Evolutionary conservation across 2,113 vertebrate genomes (phyloP), one percentile per base, ranked within the genome.

Genomic region (Xiphias gladius): DNA sequence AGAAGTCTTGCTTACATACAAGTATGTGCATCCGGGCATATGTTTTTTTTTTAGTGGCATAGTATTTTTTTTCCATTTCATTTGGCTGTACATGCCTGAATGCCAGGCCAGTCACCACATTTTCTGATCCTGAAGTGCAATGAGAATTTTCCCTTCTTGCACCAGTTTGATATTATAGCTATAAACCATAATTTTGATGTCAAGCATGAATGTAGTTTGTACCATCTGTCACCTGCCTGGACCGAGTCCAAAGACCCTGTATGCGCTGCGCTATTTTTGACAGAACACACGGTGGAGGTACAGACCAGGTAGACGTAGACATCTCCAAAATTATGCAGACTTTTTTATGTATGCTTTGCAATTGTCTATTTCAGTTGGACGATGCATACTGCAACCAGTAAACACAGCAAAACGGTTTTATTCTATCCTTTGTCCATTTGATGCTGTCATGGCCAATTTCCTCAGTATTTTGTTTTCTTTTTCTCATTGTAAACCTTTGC

Each of bases 151-250:
- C 59, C 61, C n/a, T 30, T 9, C 19, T 28, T 58, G 55, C n/a
- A n/a, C 19, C 28, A 32, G 58, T 61, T 32, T 37, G 61, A 63
- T 37, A 12, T 12, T 63, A 8, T 37, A 10, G 58, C 9, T 16
- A 30, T 28, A 7, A 3, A 35, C 50, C 37, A 30, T 32, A n/a
- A 43, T 37, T 66, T 37, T 65, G n/a, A 50, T 61, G 54, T 28
- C 10, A 10, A 37, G 43, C 11, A 1, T 28, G 1, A 37, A 20
- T 66, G n/a, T 30, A 54, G 73, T 72, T 77, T 71, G 26, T 66
- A 37, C 19, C 48, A 63, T 67, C 35, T 63, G 28, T 82, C 54
- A 71, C 58, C 37, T 54, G 63, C 26, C 41, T 55, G 63, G 63
- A 72, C 54, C 67, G 41, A 32, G 17, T 70, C 46, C 37, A 68